A percentile compares a stretch with the other conserved stretches of the same genome.
Evolutionary conservation across 2,113 vertebrate genomes (phyloP).

Genomic region (Mesitornis unicolor): DNA sequence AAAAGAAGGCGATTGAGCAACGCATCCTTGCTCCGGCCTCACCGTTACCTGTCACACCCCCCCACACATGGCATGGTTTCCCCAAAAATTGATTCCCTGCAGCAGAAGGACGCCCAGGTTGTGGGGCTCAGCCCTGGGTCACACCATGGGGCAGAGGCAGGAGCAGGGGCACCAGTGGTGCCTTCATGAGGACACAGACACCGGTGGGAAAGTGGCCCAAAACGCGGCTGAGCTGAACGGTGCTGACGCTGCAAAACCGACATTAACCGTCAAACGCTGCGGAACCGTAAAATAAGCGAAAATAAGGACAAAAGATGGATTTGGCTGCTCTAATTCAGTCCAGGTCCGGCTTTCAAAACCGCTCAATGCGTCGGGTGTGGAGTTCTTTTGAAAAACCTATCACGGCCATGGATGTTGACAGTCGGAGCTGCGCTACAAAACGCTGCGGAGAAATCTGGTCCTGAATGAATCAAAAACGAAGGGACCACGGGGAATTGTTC

Average conservation of each 20-base stretch:
- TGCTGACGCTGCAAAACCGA: background rate
- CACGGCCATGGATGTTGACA: background rate
- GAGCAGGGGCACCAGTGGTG: background rate
- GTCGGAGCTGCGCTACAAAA: background rate
- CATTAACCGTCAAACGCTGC: background rate
- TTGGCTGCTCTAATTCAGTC: background rate
- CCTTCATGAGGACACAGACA: rapidly evolving
- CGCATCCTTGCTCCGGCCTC: background rate
- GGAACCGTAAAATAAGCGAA: background rate
- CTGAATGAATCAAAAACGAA: background rate
- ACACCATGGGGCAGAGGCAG: too few relatives aligned
- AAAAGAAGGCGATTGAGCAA: background rate
- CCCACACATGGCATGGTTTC: too few relatives aligned
- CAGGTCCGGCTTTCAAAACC: background rate
- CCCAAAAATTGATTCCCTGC: too few relatives aligned
- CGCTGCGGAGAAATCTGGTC: background rate
- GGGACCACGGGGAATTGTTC: background rate
- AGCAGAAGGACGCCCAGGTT: too few relatives aligned
- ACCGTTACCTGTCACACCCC: background rate
- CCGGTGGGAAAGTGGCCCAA: background rate
- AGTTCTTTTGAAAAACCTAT: background rate
- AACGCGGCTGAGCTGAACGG: background rate
- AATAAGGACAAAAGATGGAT: background rate
- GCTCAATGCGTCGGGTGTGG: too few relatives aligned
- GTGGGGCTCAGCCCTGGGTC: background rate